Base-by-base conservation (phyloP, 2,113 vertebrate species). In the Smithornis capensis region DNA sequence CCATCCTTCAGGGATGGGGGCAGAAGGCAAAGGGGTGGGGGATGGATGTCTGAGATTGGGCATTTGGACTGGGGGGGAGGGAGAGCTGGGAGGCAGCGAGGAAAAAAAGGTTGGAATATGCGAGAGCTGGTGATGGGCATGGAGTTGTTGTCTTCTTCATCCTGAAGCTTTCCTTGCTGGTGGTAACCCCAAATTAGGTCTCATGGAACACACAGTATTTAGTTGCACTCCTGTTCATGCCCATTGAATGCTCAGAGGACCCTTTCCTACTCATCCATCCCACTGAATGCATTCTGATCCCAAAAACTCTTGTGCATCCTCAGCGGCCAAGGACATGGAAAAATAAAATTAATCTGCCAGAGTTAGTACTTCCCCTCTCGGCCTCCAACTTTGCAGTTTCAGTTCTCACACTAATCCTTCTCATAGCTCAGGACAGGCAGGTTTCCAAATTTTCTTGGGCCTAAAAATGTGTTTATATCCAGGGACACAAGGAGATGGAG, bases 261-360 rank as follows among this genome's bases (percentile, higher is more conserved):
- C 22, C 25, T 14, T 65, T 74, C 44, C 47, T 64, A 27, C 28
- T 49, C 45, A 53, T n/a, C 37, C 24, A 3, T 8, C 24, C 24
- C 35, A 7, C 29, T 23, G 17, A 75, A 78, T 47, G 59, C 17
- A 4, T 27, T 71, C 57, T 37, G 40, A 69, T 0, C 28, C 55
- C 50, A 19, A 19, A 63, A 76, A 87, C 28, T 76, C 49, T 22
- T 31, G 10, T 7, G 14, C 19, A 7, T 42, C 53, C 19, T 71
- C 57, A 38, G 25, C 0, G 0, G 5, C 27, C 42, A 63, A 37
- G 12, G 27, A 18, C 19, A 35, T 0, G 0, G 9, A n/a, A 52
- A 92, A 78, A 50, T 14, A 9, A 73, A 90, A 75, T 80, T 12
- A 28, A 17, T 79, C 57, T 73, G 31, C n/a, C 15, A 15, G 53